phyloP scores from a whole-genome alignment of 1,140 invertebrate species.

The Colletes gigas region DNA sequence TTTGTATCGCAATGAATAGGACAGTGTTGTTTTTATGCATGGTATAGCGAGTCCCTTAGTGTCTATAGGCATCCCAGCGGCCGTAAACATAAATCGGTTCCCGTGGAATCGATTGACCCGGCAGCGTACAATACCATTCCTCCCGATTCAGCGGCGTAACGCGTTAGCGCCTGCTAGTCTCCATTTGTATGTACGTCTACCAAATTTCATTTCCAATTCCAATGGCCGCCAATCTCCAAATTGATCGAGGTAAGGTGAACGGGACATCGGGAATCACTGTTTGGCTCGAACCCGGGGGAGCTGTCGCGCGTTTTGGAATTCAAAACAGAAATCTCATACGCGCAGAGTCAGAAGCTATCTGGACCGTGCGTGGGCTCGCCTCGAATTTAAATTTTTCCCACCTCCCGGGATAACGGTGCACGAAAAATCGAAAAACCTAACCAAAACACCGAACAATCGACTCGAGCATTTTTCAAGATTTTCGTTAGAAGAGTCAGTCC shows the following conservation, averaged over 20 bases:
- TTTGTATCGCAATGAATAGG: background rate
- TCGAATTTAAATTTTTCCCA: background rate
- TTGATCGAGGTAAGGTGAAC: conserved; percentile 42
- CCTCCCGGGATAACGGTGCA: too few species aligned
- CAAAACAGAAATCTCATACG: background rate
- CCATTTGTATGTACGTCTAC: conserved; percentile 61
- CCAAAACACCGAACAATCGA: too few species aligned
- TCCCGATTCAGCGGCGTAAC: conserved; percentile 35
- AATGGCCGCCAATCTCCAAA: conserved; percentile 57
- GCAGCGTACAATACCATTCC: conserved; percentile 43
- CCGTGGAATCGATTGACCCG: conserved; percentile 47
- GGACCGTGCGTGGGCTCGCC: too few species aligned
- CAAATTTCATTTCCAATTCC: conserved; percentile 75
- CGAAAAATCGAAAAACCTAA: too few species aligned
- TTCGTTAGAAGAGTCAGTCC: too few species aligned
- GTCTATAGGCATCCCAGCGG: conserved; percentile 10
- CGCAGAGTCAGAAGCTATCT: too few species aligned
- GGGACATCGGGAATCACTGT: conserved; percentile 30
- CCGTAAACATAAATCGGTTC: conserved; percentile 55
- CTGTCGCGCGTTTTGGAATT: conserved; percentile 41
- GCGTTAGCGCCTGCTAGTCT: conserved; percentile 29
- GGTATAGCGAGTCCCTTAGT: background rate
- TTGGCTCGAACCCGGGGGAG: background rate
- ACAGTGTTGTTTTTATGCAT: background rate
- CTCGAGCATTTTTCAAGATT: too few species aligned